Evolutionary conservation across 2,888 invertebrate species (phyloP), one percentile per base, ranked within the genome.

Genomic region (Schizotus pectinicornis): DNA sequence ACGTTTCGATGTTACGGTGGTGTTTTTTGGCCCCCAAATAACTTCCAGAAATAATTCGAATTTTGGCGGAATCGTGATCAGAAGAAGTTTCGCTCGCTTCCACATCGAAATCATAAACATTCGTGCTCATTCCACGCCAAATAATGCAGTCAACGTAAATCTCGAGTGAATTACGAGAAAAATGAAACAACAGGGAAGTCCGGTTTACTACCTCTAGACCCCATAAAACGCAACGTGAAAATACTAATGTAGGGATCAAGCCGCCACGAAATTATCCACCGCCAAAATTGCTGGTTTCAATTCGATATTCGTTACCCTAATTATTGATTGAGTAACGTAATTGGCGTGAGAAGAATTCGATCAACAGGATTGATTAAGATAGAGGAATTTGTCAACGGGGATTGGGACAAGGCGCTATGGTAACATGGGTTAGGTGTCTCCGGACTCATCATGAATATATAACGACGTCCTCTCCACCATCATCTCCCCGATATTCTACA

Each of bases 371-470:
- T 46, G 46, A 39, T 38, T 35, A 46, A 52, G 22, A 22, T 22
- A 22, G 22, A 22, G 22, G 22, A 22, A 22, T 22, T 22, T 22
- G 22, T 22, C 22, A 52, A 35, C 31, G 36, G 11, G 45, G 36
- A 52, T 52, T 52, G 47, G 41, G 47, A 47, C 46, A 54, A 41
- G 47, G 53, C 46, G 53, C 45, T 46, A 53, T 46, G 53, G 53
- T 53, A 46, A 36, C 39, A 46, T 47, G 54, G 47, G 39, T 47
- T 47, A 31, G 38, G 47, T 54, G 54, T 54, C 54, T 37, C 57
- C 41, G 47, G 52, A 52, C 46, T 63, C 53, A 51, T 45, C 61
- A 61, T 63, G 61, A 61, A 63, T 63, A 59, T 61, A 46, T 59
- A 59, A 64, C 49, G 58, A 64, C 51, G 49, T 33, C 50, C 59